Percentiles rank a stretch among this genome's conserved stretches.
Evolutionary conservation across 2,113 vertebrate genomes (phyloP).

Genomic region (Nicator chloris): DNA sequence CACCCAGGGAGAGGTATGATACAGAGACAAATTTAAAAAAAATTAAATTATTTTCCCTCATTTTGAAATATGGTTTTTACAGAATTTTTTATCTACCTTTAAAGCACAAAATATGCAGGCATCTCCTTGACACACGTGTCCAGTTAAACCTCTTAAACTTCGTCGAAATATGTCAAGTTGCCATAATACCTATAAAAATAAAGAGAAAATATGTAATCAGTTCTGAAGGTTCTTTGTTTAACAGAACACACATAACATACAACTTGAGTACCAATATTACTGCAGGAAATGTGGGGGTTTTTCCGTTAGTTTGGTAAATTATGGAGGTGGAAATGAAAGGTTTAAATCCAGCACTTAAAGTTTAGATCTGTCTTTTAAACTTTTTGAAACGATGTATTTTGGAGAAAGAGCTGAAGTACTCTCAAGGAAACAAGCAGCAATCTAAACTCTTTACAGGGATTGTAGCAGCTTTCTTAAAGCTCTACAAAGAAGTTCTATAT

Average conservation of each 20-base stretch:
- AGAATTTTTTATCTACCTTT: conserved; percentile 79
- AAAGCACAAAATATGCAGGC: conserved; percentile 98
- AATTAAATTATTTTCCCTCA: background rate
- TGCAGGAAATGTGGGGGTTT: background rate
- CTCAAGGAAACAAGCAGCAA: background rate
- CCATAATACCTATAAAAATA: conserved; percentile 87
- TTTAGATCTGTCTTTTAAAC: background rate
- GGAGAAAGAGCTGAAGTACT: background rate
- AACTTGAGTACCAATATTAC: background rate
- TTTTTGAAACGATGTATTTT: background rate
- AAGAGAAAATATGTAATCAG: background rate
- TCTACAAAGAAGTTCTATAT: background rate
- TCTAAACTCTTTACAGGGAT: background rate
- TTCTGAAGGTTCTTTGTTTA: background rate
- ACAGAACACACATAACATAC: background rate
- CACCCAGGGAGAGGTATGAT: fast-evolving
- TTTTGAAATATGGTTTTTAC: background rate
- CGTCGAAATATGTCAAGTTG: conserved; percentile 96
- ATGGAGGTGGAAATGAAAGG: background rate
- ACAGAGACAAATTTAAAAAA: background rate
- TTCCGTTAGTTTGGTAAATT: background rate
- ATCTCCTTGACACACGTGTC: conserved; percentile 91
- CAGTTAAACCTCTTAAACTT: conserved; percentile 90
- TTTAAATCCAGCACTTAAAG: background rate
- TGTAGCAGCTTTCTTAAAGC: background rate